Base-by-base conservation (phyloP, 2,888 invertebrate genomes). In the Proisotoma minuta region DNA sequence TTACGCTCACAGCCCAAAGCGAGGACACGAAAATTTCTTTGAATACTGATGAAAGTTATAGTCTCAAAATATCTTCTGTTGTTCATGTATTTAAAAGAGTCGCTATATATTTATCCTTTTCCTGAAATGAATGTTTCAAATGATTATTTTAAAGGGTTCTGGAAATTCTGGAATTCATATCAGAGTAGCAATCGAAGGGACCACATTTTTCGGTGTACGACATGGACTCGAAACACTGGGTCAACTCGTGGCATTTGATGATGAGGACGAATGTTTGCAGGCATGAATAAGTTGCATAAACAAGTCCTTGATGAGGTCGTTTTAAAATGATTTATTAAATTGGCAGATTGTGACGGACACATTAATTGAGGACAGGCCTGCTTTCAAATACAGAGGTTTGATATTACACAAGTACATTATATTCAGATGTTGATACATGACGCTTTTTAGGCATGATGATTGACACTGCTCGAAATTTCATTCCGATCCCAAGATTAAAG, bases 401-500 rank as follows among this genome's bases (percentile, higher is more conserved):
- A n/a, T n/a, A n/a, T n/a, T n/a, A n/a, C n/a, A n/a, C n/a, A n/a
- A n/a, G n/a, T n/a, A n/a, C n/a, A n/a, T n/a, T n/a, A n/a, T n/a
- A n/a, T n/a, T n/a, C n/a, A n/a, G n/a, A n/a, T n/a, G n/a, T n/a
- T n/a, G n/a, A n/a, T n/a, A n/a, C n/a, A n/a, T n/a, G n/a, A n/a
- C n/a, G n/a, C n/a, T n/a, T n/a, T n/a, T n/a, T n/a, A n/a, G n/a
- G n/a, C n/a, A n/a, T 84, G 3, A 77, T 83, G 71, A 73, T 84
- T 40, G 84, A 84, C 75, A 80, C 83, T 1, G 77, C 82, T 1
- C 74, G 83, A 20, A 75, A 75, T 60, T 75, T 72, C 59, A 69
- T 75, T 57, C 85, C 90, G 0, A 77, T 91, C 68, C 77, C 76
- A 10, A 82, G 83, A 48, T 84, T 91, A 15, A 83, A 84, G 73